Conservation (phyloP, 2,113 vertebrate species). For the Microtus ochrogaster region DNA sequence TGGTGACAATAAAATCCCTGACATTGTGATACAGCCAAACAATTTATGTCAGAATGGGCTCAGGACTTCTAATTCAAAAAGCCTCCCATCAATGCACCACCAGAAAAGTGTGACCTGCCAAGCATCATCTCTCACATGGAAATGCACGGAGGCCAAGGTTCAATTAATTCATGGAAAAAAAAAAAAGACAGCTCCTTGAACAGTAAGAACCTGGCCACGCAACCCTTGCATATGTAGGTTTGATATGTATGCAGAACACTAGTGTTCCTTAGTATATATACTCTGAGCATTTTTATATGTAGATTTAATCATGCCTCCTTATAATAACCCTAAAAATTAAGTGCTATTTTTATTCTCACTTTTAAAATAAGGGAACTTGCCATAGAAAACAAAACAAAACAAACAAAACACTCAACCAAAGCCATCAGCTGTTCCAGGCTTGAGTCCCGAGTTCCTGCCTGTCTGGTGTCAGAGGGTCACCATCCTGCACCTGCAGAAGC, state of each 20-base stretch:
- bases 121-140: background rate
- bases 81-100: background rate
- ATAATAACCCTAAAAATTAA: background rate
- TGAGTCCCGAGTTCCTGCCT: background rate
- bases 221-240: too few species aligned
- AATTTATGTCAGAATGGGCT: slow-evolving; percentile 28
- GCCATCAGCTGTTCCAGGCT: background rate
- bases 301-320: background rate
- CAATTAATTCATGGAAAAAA: background rate
- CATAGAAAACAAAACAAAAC: background rate
- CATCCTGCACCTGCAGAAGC: background rate
- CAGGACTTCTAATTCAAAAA: slow-evolving; percentile 6
- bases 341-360: background rate
- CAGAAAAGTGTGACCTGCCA: background rate
- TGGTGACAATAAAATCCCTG: slow-evolving; percentile 18
- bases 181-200: too few species aligned
- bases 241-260: background rate
- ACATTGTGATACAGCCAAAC: background rate
- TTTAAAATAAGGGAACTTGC: background rate
- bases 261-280: background rate
- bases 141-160: background rate
- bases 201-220: background rate
- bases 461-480: background rate
- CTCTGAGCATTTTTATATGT: background rate
- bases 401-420: background rate